Evolutionary conservation across 2,797 vertebrate species (phyloP).

Genomic region (Tapirus indicus): DNA sequence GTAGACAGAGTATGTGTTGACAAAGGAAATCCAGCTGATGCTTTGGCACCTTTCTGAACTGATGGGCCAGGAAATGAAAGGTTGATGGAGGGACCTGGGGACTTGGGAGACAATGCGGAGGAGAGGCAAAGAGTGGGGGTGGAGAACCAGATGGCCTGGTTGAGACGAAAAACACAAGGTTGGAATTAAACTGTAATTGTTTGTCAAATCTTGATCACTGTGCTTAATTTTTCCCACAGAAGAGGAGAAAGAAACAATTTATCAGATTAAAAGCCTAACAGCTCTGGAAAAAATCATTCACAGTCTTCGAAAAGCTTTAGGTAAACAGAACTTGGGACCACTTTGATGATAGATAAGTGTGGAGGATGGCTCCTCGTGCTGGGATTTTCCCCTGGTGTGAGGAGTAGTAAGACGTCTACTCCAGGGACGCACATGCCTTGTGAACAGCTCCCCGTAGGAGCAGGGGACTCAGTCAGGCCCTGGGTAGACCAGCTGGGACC

Average conservation of each 20-base stretch:
- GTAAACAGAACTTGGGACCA: constrained; percentile 33
- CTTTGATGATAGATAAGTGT: neutral
- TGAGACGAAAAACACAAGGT: neutral
- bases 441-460: neutral
- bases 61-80: neutral
- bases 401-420: neutral
- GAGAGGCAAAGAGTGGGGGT: neutral
- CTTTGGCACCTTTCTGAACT: neutral
- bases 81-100: rapidly evolving
- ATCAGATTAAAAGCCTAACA: constrained; percentile 61
- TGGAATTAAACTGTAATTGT: neutral
- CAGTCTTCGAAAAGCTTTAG: constrained; percentile 57
- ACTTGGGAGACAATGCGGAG: neutral
- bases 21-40: neutral
- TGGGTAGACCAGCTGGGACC: neutral
- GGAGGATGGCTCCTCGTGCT: neutral
- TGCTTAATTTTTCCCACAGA: constrained; percentile 64
- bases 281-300: constrained; percentile 59
- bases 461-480: neutral
- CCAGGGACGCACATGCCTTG: neutral
- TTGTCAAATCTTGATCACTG: neutral
- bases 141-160: neutral
- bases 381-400: neutral
- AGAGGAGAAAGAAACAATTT: constrained; percentile 36
- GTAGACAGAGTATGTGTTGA: neutral